These are phyloP conservation scores for Caracal caracal DNA, from an alignment of 2,113 vertebrate species.

Conservation along the genomic window DNA sequence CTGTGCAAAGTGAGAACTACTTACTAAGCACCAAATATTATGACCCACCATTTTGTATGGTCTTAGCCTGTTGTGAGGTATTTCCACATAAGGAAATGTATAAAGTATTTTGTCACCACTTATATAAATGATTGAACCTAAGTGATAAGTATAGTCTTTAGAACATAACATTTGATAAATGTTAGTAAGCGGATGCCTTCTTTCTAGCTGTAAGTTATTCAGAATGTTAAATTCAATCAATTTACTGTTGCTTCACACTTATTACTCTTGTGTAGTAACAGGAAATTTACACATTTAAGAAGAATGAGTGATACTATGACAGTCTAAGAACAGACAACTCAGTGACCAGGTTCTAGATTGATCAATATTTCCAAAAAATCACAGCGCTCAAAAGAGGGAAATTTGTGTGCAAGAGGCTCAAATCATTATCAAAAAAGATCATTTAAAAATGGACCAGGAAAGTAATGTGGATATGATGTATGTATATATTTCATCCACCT, in stretches of 20 bases:
- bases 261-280: neutral
- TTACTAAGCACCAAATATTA: neutral
- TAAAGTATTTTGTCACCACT: neutral
- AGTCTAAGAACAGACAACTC: neutral
- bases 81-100: neutral
- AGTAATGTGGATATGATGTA: neutral
- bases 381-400: neutral
- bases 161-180: neutral
- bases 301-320: neutral
- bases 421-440: neutral
- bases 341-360: neutral
- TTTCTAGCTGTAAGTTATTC: neutral
- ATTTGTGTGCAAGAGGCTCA: neutral
- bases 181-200: neutral
- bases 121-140: neutral
- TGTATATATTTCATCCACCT: neutral
- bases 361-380: neutral
- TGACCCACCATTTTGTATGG: neutral
- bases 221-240: neutral
- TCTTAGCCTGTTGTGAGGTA: neutral
- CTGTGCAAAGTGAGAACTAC: neutral
- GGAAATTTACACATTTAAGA: neutral
- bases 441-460: neutral
- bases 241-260: conserved; percentile 10
- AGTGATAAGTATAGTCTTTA: neutral